These are phyloP conservation scores for Condylostylus longicornis DNA, from an alignment of 1,140 invertebrate species.

Conservation along the genomic window DNA sequence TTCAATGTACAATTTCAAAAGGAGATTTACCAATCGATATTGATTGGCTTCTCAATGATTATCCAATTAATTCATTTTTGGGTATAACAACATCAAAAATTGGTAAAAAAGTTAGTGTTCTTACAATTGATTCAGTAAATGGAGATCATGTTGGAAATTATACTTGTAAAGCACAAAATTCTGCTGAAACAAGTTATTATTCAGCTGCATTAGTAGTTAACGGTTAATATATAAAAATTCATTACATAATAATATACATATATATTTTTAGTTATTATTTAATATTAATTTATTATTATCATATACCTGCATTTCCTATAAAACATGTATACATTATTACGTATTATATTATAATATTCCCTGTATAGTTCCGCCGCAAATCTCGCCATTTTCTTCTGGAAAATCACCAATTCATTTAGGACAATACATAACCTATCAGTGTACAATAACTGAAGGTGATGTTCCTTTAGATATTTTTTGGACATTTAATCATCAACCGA, in stretches of 20 bases:
- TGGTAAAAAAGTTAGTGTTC: conserved; percentile 58
- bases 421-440: conserved; percentile 43
- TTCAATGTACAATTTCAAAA: conserved; percentile 51
- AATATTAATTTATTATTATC: neutral
- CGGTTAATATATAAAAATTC: conserved; percentile 40
- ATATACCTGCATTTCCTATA: neutral
- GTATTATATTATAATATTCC: neutral
- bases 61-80: conserved; percentile 41
- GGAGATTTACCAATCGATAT: conserved; percentile 55
- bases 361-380: conserved; percentile 41
- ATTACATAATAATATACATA: neutral
- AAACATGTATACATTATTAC: neutral
- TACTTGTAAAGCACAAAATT: conserved; percentile 61
- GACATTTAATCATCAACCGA: conserved; percentile 48
- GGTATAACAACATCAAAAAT: conserved; percentile 55
- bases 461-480: conserved; percentile 63
- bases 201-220: conserved; percentile 56
- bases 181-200: conserved; percentile 48
- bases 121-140: conserved; percentile 58
- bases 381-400: conserved; percentile 46
- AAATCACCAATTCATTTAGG: conserved; percentile 44
- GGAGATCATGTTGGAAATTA: conserved; percentile 60
- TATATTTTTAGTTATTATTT: neutral
- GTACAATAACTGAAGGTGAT: conserved; percentile 59
- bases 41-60: conserved; percentile 48